Conservation (phyloP, 2,797 vertebrate species). For the Balearica regulorum region DNA sequence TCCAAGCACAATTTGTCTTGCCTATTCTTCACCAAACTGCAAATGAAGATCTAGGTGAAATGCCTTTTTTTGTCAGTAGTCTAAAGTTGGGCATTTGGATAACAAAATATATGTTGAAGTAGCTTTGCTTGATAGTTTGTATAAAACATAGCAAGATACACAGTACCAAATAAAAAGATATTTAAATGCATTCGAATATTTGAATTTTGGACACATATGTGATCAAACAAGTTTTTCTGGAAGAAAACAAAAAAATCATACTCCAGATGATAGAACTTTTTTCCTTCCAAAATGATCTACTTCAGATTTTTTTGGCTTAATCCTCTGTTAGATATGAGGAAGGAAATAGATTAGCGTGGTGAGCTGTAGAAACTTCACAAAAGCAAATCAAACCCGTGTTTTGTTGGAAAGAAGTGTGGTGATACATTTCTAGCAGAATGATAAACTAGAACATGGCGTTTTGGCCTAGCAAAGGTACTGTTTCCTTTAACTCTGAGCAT, state of each 20-base stretch:
- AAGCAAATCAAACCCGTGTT: not conserved
- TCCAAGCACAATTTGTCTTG: not conserved
- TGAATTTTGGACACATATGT: not conserved
- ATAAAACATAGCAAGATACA: not conserved
- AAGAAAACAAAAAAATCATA: not conserved
- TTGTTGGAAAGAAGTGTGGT: not conserved
- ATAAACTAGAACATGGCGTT: not conserved
- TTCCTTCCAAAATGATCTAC: not conserved
- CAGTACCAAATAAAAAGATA: not conserved
- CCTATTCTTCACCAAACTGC: not conserved
- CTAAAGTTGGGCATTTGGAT: not conserved
- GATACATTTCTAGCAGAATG: not conserved
- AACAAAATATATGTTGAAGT: not conserved
- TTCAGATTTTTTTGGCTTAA: not conserved
- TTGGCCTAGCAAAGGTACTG: not conserved
- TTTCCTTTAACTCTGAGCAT: slow-evolving; percentile 30
- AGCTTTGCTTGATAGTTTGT: not conserved
- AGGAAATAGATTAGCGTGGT: not conserved
- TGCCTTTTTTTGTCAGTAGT: not conserved
- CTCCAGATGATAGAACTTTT: not conserved
- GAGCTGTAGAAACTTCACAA: not conserved
- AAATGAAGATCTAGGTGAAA: not conserved
- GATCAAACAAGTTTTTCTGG: not conserved
- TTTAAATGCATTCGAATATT: not conserved
- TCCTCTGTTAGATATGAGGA: not conserved